Evolutionary conservation across 2,888 invertebrate species (phyloP).

Genomic region (Orgyia antiqua): DNA sequence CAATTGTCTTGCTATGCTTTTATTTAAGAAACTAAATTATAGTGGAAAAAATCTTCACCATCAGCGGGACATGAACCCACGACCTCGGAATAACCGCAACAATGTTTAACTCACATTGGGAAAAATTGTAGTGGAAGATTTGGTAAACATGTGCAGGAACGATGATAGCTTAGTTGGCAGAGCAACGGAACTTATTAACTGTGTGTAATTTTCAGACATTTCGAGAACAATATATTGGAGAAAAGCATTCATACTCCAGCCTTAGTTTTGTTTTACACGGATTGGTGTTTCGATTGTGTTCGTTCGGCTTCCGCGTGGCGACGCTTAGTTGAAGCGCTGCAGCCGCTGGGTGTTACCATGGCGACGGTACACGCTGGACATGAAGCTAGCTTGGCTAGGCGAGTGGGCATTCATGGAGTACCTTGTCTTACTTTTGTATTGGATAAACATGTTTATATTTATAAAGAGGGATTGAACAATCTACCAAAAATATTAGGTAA

Average conservation of each 20-base stretch:
- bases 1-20: too few species aligned
- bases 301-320: slow-evolving; percentile 92
- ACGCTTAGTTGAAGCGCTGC: slow-evolving; percentile 89
- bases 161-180: too few species aligned
- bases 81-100: too few species aligned
- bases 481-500: slow-evolving; percentile 89
- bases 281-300: slow-evolving; percentile 96
- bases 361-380: slow-evolving; percentile 90
- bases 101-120: too few species aligned
- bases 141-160: too few species aligned
- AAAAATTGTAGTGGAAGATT: too few species aligned
- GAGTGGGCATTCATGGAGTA: slow-evolving; percentile 88
- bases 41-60: too few species aligned
- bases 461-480: slow-evolving; percentile 88
- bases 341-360: slow-evolving; percentile 89
- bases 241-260: slow-evolving; percentile 91
- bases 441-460: slow-evolving; percentile 90
- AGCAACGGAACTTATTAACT: too few species aligned
- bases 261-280: slow-evolving; percentile 93
- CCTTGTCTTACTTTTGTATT: slow-evolving; percentile 90
- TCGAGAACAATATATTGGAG: slow-evolving; percentile 90
- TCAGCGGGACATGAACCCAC: too few species aligned
- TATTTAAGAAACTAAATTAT: too few species aligned
- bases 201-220: slow-evolving; percentile 80
- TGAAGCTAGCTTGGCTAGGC: slow-evolving; percentile 86